A percentile compares a stretch with the other conserved stretches of the same genome.
These are phyloP conservation scores for Danio tinwini DNA, from an alignment of 2,797 vertebrate species.

Conservation along the genomic window DNA sequence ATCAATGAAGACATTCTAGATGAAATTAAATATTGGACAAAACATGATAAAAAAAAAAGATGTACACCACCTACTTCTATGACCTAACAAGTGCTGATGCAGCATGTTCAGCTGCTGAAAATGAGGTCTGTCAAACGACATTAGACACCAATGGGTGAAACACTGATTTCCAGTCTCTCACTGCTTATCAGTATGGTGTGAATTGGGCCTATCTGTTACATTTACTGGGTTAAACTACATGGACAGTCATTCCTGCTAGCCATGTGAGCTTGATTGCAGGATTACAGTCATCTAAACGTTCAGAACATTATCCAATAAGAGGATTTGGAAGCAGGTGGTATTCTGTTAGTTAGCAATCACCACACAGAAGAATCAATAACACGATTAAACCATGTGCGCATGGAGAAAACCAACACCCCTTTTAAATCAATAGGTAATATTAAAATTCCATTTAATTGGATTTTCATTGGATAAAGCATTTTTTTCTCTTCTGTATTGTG, in stretches of 20 bases:
- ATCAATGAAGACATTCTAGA: too few relatives aligned
- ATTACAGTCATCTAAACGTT: slow-evolving; percentile 14
- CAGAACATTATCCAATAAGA: slow-evolving; percentile 25
- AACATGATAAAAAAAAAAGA: too few relatives aligned
- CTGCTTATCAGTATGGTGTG: too few relatives aligned
- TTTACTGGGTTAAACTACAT: background rate
- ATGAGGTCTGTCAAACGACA: too few relatives aligned
- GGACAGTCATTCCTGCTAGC: background rate
- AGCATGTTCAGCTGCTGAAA: too few relatives aligned
- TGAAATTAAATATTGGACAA: too few relatives aligned
- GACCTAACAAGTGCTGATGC: too few relatives aligned
- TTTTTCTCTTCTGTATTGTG: background rate
- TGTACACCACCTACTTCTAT: too few relatives aligned
- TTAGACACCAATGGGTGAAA: too few relatives aligned
- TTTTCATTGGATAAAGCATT: slow-evolving; percentile 12
- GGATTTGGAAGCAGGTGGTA: slow-evolving; percentile 47
- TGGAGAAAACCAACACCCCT: slow-evolving; percentile 42
- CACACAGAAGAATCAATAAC: slow-evolving; percentile 35
- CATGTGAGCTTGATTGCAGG: slow-evolving; percentile 14
- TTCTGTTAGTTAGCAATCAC: slow-evolving; percentile 4
- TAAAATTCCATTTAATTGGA: slow-evolving; percentile 31
- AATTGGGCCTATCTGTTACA: too few relatives aligned
- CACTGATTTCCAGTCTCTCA: too few relatives aligned
- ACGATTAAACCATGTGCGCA: background rate
- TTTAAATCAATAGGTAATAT: slow-evolving; percentile 43